These are phyloP conservation scores for Harlomillsia oculata DNA, from an alignment of 1,140 invertebrate species.

Conservation along the genomic window DNA sequence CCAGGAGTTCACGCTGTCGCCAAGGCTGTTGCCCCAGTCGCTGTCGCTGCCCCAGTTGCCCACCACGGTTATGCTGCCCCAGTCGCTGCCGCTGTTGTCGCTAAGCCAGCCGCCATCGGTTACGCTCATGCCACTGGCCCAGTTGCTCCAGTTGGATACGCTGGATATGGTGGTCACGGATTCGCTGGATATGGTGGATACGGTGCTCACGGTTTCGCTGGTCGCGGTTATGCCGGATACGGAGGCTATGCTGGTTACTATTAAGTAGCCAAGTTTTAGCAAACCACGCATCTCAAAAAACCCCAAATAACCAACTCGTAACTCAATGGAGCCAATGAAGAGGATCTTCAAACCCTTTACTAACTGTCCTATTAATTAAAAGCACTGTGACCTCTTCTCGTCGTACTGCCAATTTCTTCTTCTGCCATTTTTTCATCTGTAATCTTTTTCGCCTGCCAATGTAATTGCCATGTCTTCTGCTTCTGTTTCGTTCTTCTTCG, in stretches of 20 bases:
- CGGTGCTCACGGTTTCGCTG: background rate
- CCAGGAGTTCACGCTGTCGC: slow-evolving; percentile 15
- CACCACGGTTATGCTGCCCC: background rate
- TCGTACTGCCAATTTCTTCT: too few relatives aligned
- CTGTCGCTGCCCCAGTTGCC: background rate
- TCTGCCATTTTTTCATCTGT: too few relatives aligned
- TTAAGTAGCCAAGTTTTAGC: background rate
- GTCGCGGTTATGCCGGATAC: background rate
- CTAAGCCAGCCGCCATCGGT: background rate
- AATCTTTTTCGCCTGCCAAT: too few relatives aligned
- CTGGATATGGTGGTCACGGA: slow-evolving; percentile 2
- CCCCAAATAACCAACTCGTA: too few relatives aligned
- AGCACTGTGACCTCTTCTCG: too few relatives aligned
- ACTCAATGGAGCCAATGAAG: too few relatives aligned
- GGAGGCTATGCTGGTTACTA: slow-evolving; percentile 6
- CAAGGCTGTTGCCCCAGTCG: slow-evolving; percentile 9
- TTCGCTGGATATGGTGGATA: background rate
- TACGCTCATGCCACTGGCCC: background rate
- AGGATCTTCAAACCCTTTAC: too few relatives aligned
- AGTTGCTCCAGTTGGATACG: background rate
- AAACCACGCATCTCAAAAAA: too few relatives aligned
- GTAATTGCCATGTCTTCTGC: too few relatives aligned
- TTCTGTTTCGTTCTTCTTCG: too few relatives aligned
- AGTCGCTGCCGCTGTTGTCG: background rate
- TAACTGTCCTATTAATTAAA: too few relatives aligned